Conservation (phyloP, 2,888 invertebrate genomes). For the Selenia dentaria region DNA sequence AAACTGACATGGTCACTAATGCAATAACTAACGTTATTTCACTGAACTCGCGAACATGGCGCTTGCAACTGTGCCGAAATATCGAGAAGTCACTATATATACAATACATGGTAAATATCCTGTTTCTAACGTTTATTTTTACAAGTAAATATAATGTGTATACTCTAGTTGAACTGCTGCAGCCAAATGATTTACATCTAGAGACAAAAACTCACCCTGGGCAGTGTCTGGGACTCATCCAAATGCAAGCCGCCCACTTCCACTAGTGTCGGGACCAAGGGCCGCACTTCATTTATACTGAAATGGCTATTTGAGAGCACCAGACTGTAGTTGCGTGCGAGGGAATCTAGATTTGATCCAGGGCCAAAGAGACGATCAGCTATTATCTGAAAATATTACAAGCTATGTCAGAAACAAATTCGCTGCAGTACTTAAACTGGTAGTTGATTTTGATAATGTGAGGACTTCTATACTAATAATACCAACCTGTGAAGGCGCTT, state of each 20-base stretch:
- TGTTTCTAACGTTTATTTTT: no score
- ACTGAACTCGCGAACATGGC: no score
- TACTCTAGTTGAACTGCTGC: no score
- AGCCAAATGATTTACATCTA: no score
- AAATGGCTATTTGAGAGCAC: constrained; percentile 84
- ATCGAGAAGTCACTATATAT: no score
- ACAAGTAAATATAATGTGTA: no score
- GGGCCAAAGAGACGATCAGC: constrained; percentile 80
- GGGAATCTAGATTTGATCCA: constrained; percentile 65
- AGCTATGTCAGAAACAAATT: constrained; percentile 2
- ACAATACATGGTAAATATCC: no score
- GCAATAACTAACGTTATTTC: no score
- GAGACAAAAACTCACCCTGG: constrained; percentile 71
- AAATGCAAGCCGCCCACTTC: constrained; percentile 85
- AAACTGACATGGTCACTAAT: no score
- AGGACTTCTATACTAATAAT: not conserved
- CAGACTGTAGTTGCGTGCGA: constrained; percentile 80
- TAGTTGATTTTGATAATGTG: no score
- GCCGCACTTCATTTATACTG: constrained; percentile 82
- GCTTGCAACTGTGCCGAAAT: no score
- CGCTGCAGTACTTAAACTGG: no score
- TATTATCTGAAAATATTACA: constrained; percentile 54
- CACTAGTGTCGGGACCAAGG: constrained; percentile 78
- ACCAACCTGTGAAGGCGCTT: constrained; percentile 71
- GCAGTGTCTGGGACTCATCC: constrained; percentile 67